Evolutionary conservation across 2,888 invertebrate species (phyloP).

Genomic region (Caenorhabditis uteleia): DNA sequence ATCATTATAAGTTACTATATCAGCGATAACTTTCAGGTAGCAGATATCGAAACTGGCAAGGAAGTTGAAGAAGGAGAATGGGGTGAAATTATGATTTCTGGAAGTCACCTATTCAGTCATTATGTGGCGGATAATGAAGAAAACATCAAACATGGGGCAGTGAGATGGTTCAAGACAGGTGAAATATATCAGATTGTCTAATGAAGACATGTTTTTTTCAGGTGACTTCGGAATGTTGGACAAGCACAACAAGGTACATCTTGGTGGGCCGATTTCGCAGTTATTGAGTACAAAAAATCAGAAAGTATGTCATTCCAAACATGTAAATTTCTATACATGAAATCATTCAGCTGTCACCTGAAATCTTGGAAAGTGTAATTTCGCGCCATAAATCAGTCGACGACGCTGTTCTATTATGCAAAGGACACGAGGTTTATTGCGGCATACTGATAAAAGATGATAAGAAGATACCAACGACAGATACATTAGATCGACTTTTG

Average conservation of each 20-base stretch:
- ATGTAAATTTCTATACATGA: background rate
- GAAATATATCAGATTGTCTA: background rate
- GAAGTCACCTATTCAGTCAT: slow-evolving; percentile 8
- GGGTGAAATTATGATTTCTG: slow-evolving; percentile 28
- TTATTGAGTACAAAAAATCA: slow-evolving; percentile 14
- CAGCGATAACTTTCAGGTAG: slow-evolving; percentile 11
- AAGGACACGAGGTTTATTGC: slow-evolving; percentile 22
- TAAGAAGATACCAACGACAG: slow-evolving; percentile 15
- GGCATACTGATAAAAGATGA: slow-evolving; percentile 32
- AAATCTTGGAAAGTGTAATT: slow-evolving; percentile 23
- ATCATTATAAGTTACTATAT: background rate
- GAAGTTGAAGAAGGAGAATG: slow-evolving; percentile 23
- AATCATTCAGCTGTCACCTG: slow-evolving; percentile 23
- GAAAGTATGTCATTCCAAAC: background rate
- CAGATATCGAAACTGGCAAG: slow-evolving; percentile 19
- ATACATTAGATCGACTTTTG: slow-evolving; percentile 22
- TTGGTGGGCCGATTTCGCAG: slow-evolving; percentile 20
- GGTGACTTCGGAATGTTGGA: slow-evolving; percentile 43
- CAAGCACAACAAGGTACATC: slow-evolving; percentile 21
- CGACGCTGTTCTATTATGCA: slow-evolving; percentile 26
- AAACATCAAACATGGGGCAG: background rate
- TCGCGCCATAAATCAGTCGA: slow-evolving; percentile 22
- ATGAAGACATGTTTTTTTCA: background rate
- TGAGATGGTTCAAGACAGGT: slow-evolving; percentile 31
- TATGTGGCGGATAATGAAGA: slow-evolving; percentile 9